Evolutionary conservation across 2,113 vertebrate genomes (phyloP).

Genomic region (Callorhinus ursinus): DNA sequence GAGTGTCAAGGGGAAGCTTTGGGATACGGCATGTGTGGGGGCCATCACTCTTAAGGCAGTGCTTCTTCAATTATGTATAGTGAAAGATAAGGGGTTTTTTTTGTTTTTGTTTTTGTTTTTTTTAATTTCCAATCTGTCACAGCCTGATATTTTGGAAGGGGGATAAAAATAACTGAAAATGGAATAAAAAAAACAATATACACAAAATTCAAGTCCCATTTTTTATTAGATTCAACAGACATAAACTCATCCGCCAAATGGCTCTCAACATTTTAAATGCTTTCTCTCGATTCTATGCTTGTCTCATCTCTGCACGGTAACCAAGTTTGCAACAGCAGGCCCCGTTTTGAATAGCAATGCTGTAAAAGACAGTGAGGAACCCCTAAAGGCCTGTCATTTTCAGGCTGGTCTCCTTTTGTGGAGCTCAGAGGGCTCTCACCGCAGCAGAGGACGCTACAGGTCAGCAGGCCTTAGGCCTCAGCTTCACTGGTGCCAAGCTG

Average conservation of each 20-base stretch:
- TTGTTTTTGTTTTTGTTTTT: background rate
- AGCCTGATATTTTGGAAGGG: background rate
- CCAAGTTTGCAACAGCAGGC: background rate
- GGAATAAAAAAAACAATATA: background rate
- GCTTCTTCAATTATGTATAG: background rate
- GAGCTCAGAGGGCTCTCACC: background rate
- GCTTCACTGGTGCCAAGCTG: background rate
- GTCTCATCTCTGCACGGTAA: background rate
- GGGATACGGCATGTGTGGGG: no score
- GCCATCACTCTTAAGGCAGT: background rate
- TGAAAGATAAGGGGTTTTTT: background rate
- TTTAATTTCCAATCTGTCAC: background rate
- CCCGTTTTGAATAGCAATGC: background rate
- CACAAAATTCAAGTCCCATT: conserved; percentile 31
- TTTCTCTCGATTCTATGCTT: background rate
- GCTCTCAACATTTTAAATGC: background rate
- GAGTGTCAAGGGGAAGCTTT: background rate
- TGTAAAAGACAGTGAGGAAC: background rate
- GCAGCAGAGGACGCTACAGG: accelerated
- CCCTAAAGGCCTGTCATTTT: background rate
- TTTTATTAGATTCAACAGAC: conserved; percentile 15
- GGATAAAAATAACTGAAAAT: conserved; percentile 30
- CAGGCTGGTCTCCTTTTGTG: background rate
- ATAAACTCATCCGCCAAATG: background rate
- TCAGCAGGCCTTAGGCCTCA: background rate